These are phyloP conservation scores for Bujurquina vittata DNA, from an alignment of 2,113 vertebrate genomes.

Conservation along the genomic window DNA sequence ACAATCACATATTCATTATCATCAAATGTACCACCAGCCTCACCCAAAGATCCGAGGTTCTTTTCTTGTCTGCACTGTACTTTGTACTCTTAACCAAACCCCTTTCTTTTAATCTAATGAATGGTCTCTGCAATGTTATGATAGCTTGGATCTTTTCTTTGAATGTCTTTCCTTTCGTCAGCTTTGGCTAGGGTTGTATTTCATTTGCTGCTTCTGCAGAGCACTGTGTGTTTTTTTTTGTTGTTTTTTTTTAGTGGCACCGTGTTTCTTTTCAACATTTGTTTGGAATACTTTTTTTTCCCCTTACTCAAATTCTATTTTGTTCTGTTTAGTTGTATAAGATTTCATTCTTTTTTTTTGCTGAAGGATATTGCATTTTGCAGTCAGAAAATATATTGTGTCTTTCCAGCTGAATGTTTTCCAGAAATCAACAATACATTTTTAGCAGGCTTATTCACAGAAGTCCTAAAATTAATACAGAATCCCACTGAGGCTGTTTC, in stretches of 20 bases:
- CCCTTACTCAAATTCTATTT: neutral
- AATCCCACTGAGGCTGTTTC: neutral
- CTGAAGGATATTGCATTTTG: neutral
- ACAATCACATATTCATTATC: neutral
- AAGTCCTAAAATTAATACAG: slow-evolving; percentile 9
- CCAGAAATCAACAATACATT: neutral
- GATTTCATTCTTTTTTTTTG: neutral
- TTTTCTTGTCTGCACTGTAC: neutral
- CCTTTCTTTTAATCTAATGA: neutral
- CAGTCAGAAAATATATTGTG: neutral
- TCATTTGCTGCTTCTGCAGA: neutral
- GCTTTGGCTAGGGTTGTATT: neutral
- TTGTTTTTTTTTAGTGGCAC: neutral
- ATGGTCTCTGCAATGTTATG: neutral
- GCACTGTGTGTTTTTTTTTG: neutral
- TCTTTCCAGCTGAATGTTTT: neutral
- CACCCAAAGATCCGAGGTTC: slow-evolving; percentile 4
- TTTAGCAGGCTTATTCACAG: neutral
- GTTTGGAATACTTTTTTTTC: neutral
- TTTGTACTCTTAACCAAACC: slow-evolving; percentile 33
- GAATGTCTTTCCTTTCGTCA: slow-evolving; percentile 9
- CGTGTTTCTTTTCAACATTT: neutral
- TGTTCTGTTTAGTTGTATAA: neutral
- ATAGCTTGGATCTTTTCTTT: neutral
- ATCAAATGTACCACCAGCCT: slow-evolving; percentile 20